Base-by-base conservation (phyloP, 2,797 vertebrate genomes). In the Crenichthys baileyi region DNA sequence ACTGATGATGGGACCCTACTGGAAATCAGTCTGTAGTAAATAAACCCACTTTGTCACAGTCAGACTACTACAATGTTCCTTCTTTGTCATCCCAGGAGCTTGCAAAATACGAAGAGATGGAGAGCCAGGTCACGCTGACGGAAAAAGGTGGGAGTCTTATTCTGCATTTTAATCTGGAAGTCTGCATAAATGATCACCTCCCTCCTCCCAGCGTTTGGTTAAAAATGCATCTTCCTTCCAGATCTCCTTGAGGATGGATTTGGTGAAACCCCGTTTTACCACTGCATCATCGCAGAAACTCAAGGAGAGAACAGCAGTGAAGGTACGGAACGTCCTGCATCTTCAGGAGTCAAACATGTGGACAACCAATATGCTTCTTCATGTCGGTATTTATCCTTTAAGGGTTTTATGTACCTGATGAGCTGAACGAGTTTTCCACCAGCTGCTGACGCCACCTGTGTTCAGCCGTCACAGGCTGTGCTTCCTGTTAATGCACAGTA, bases 221-320 rank as follows among this genome's bases (percentile, higher is more conserved):
- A 18, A 0, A 31, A 0, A 0, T 22, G 0, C 22, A 9, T 1
- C 58, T 26, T 85, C 2, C 13, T 12, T 56, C 72, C 89, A 97
- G 96, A 96, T 60, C 93, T 97, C 88, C 92, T 96, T 26, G 95
- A 95, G 77, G 95, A 96, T n/a, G 92, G 95, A 18, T 97, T 96
- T 46, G 96, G 96, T 80, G 90, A 96, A 8, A 93, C 92, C 67
- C 96, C 96, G 20, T 96, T 96, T 81, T 97, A 96, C 85, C 94
- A 95, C 68, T 94, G 93, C 75, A 85, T 97, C 76, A 86, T 93
- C 72, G 95, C 95, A 48, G 95, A 96, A 80, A 83, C 91, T 71
- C 88, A 75, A 9, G 91, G 82, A 80, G 90, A 92, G 11, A 86
- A 31, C 83, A 89, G 80, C 80, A 77, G 70, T 39, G 89, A 94